Evolutionary conservation across 2,888 invertebrate species (phyloP).

Genomic region (Eilema depressum): DNA sequence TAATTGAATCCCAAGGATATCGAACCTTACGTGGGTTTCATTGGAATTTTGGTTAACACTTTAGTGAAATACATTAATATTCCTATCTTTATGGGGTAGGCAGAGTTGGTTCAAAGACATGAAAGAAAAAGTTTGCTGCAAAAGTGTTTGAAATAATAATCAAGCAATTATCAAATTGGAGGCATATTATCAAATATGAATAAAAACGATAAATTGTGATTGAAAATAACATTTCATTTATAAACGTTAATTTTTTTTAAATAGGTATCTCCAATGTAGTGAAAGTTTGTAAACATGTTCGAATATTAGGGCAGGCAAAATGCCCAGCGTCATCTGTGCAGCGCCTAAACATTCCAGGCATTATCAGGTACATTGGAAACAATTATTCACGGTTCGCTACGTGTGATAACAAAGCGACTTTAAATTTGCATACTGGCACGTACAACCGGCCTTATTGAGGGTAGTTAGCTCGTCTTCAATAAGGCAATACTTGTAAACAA

Average conservation of each 20-base stretch:
- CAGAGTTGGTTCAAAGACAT: too few relatives aligned
- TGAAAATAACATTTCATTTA: too few relatives aligned
- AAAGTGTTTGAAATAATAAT: too few relatives aligned
- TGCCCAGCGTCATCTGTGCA: too few relatives aligned
- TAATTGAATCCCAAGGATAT: slow-evolving; percentile 21
- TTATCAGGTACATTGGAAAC: background rate
- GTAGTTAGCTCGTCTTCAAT: background rate
- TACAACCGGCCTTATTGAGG: slow-evolving; percentile 6
- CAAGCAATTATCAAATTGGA: too few relatives aligned
- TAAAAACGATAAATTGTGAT: too few relatives aligned
- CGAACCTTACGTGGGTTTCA: slow-evolving; percentile 4
- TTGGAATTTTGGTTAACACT: background rate
- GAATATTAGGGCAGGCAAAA: too few relatives aligned
- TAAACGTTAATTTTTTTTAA: too few relatives aligned
- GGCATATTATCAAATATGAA: too few relatives aligned
- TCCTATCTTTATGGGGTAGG: background rate
- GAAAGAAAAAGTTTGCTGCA: too few relatives aligned
- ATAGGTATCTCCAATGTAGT: too few relatives aligned
- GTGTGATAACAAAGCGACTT: slow-evolving; percentile 10
- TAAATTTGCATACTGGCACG: slow-evolving; percentile 19
- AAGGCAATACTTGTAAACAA: background rate
- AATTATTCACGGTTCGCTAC: slow-evolving; percentile 1
- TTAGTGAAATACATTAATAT: background rate
- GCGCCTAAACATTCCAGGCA: background rate
- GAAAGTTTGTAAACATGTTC: too few relatives aligned